phyloP scores from a whole-genome alignment of 2,888 invertebrate genomes.

The Venusia cambrica region DNA sequence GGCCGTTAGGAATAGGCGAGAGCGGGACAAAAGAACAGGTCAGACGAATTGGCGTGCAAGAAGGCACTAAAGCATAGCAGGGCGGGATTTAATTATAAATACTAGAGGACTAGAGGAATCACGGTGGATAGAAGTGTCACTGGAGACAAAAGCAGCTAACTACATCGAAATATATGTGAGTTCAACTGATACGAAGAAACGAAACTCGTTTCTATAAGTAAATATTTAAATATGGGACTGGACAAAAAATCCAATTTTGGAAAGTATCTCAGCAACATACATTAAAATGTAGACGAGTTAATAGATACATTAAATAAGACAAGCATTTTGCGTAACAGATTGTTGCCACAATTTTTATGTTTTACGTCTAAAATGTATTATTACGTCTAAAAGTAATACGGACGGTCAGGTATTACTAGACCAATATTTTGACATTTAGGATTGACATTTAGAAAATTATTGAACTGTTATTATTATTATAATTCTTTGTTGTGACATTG shows the following conservation, averaged over 20 bases:
- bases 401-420: too few relatives aligned
- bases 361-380: too few relatives aligned
- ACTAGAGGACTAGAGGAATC: constrained; percentile 34
- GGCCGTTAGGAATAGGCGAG: constrained; percentile 8
- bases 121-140: constrained; percentile 7
- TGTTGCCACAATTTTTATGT: too few relatives aligned
- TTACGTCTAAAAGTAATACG: too few relatives aligned
- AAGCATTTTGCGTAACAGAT: background rate
- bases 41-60: constrained; percentile 42
- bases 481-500: too few relatives aligned
- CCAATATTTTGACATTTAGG: too few relatives aligned
- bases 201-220: constrained; percentile 7
- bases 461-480: too few relatives aligned
- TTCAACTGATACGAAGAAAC: too few relatives aligned
- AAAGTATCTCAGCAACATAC: constrained; percentile 28
- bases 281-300: constrained; percentile 14
- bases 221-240: background rate
- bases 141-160: too few relatives aligned
- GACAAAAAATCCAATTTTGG: constrained; percentile 31
- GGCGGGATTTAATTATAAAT: constrained; percentile 42
- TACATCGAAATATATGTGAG: too few relatives aligned
- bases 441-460: too few relatives aligned
- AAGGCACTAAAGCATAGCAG: constrained; percentile 34
- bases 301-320: constrained; percentile 2
- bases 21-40: constrained; percentile 33